Conservation (phyloP, 2,113 vertebrate genomes). For the Clarias gariepinus region DNA sequence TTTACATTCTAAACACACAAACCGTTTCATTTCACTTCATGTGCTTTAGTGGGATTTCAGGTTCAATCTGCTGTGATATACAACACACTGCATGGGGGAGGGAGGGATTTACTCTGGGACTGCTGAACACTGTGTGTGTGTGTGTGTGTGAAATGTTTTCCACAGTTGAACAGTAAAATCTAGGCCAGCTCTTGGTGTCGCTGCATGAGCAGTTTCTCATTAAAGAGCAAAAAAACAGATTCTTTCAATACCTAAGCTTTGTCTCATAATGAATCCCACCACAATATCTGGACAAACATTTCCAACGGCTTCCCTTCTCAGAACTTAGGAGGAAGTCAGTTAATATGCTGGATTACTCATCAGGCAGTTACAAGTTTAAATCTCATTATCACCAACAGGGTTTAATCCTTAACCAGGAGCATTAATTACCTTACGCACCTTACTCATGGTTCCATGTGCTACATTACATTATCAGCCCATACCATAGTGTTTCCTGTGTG, state of each 20-base stretch:
- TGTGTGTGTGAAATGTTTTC: neutral
- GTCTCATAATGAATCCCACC: neutral
- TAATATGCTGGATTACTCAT: neutral
- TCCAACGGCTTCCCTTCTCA: neutral
- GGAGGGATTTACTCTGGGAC: slow-evolving; percentile 54
- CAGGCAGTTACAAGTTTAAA: neutral
- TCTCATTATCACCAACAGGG: neutral
- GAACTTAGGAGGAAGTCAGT: neutral
- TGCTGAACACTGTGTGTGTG: slow-evolving; percentile 24
- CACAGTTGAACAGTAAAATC: neutral
- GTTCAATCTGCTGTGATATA: neutral
- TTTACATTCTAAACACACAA: neutral
- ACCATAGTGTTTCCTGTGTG: slow-evolving; percentile 8
- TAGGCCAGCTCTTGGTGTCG: neutral
- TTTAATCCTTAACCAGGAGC: neutral
- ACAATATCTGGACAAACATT: neutral
- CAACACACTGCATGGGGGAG: slow-evolving; percentile 39
- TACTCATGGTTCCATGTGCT: neutral
- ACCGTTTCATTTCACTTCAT: neutral
- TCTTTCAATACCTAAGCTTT: neutral
- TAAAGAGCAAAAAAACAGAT: neutral
- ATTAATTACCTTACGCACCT: too few species aligned
- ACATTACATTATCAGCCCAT: neutral
- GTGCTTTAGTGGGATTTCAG: neutral
- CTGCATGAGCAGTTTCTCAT: neutral